A percentile compares a stretch with the other conserved stretches of the same genome.
Conservation (phyloP, 2,797 vertebrate genomes). For the Dallia pectoralis region DNA sequence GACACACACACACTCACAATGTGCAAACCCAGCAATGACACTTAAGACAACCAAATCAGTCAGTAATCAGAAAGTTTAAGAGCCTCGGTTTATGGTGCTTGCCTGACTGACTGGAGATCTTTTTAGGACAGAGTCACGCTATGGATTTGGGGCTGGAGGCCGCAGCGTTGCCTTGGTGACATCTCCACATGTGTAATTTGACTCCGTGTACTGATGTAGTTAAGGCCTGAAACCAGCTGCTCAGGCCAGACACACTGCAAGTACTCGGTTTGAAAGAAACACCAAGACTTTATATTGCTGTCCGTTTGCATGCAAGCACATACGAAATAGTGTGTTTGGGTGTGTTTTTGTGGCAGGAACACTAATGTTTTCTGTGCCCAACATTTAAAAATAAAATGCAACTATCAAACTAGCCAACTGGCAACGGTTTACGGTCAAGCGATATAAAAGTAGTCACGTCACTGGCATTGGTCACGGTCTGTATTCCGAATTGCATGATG, state of each 20-base stretch:
- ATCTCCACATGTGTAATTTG: conserved; percentile 47
- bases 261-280: too few species aligned
- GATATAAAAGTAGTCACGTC: background rate
- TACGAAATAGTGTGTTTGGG: background rate
- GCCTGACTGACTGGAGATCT: conserved; percentile 14
- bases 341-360: conserved; percentile 11
- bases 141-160: conserved; percentile 39
- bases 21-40: conserved; percentile 1
- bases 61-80: background rate
- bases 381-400: background rate
- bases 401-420: background rate
- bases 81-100: background rate
- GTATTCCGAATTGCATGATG: background rate
- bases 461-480: background rate
- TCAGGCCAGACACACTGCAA: too few species aligned
- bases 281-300: too few species aligned
- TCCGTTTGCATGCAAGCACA: conserved; percentile 11
- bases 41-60: conserved; percentile 3
- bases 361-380: background rate
- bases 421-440: background rate
- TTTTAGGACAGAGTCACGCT: conserved; percentile 24
- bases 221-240: too few species aligned
- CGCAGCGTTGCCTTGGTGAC: conserved; percentile 40
- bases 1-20: conserved; percentile 1
- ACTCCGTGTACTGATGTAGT: too few species aligned